Evolutionary conservation across 2,113 vertebrate species (phyloP).

Genomic region (Sceloporus undulatus): DNA sequence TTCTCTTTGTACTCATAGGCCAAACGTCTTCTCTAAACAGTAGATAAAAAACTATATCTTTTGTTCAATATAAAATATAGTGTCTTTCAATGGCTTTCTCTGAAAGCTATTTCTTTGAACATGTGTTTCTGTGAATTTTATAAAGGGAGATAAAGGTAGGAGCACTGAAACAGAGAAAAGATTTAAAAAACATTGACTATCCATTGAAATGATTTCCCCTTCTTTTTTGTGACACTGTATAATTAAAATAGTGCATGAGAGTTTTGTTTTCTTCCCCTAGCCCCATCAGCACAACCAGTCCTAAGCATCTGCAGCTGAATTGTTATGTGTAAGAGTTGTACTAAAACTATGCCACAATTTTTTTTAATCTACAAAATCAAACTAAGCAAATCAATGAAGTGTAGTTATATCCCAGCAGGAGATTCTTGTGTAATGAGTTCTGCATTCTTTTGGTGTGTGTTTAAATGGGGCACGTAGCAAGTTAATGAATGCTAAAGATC

Average conservation of each 20-base stretch:
- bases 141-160: conserved; percentile 24
- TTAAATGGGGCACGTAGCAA: conserved; percentile 1
- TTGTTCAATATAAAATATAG: conserved; percentile 12
- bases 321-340: neutral
- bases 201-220: conserved; percentile 5
- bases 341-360: conserved; percentile 12
- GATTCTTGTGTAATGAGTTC: neutral
- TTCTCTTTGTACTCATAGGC: conserved; percentile 31
- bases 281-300: neutral
- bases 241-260: conserved; percentile 24
- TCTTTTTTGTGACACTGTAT: neutral
- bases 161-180: conserved; percentile 21
- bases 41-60: conserved; percentile 23
- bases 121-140: conserved; percentile 2
- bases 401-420: conserved; percentile 8
- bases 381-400: conserved; percentile 5
- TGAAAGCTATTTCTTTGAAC: conserved; percentile 36
- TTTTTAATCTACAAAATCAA: conserved; percentile 27
- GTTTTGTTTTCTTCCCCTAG: neutral
- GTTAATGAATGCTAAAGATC: conserved; percentile 2
- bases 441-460: neutral
- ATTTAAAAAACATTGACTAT: neutral
- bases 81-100: conserved; percentile 14
- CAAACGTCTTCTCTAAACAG: neutral
- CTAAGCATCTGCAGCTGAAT: conserved; percentile 11